phyloP scores from a whole-genome alignment of 2,797 vertebrate genomes.

The Bryconaethiops microstoma region DNA sequence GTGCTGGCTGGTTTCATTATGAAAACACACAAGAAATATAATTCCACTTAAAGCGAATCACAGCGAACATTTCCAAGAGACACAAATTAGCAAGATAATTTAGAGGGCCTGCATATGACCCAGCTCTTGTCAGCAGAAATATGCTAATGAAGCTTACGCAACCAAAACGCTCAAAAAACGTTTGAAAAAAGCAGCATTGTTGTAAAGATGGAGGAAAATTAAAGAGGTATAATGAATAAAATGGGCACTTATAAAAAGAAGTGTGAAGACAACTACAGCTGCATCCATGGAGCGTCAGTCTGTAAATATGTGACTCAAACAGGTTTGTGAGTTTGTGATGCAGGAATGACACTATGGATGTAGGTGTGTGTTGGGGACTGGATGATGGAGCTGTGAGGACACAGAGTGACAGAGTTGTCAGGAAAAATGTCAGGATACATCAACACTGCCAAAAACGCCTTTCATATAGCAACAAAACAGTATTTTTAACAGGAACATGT shows the following conservation, averaged over 20 bases:
- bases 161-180: neutral
- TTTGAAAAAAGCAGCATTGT: neutral
- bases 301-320: conserved; percentile 13
- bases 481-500: neutral
- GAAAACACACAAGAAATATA: conserved; percentile 6
- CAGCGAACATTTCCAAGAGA: conserved; percentile 13
- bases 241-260: neutral
- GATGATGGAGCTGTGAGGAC: conserved; percentile 14
- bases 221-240: neutral
- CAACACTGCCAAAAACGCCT: neutral
- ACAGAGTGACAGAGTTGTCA: conserved; percentile 3
- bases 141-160: neutral
- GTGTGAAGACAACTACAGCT: neutral
- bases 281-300: neutral
- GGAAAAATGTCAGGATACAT: neutral
- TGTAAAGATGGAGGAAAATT: neutral
- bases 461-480: neutral
- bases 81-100: conserved; percentile 30
- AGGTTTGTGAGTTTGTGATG: neutral
- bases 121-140: neutral
- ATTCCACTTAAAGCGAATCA: conserved; percentile 7
- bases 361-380: conserved; percentile 24
- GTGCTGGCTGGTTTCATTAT: conserved; percentile 3
- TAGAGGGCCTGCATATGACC: conserved; percentile 24
- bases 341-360: conserved; percentile 4